A percentile compares a stretch with the other conserved stretches of the same genome.
Evolutionary conservation across 2,888 invertebrate genomes (phyloP).

Genomic region (Eugnorisma glareosa): DNA sequence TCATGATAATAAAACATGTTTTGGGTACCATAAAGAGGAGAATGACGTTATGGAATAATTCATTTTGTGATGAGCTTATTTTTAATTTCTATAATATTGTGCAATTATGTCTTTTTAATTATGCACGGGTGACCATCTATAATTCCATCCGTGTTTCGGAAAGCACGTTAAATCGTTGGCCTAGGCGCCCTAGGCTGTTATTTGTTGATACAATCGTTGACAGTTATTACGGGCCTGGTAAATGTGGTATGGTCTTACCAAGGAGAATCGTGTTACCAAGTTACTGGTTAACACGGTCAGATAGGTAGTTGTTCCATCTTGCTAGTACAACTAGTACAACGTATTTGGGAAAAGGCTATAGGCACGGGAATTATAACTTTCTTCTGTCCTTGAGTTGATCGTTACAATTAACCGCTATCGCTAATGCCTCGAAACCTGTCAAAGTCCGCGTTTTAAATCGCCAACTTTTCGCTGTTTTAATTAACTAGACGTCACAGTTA

Average conservation of each 20-base stretch:
- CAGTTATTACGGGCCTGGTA: background rate
- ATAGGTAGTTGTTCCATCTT: background rate
- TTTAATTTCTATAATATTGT: constrained; percentile 3
- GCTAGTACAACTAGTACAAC: no score
- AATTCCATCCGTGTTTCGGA: background rate
- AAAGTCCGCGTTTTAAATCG: constrained; percentile 82
- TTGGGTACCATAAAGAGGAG: background rate
- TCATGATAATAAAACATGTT: constrained; percentile 25
- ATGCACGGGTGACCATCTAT: background rate
- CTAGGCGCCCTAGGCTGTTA: no score
- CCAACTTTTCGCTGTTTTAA: constrained; percentile 88
- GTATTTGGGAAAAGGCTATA: background rate
- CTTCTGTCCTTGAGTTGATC: background rate
- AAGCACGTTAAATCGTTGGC: background rate
- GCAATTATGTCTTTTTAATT: background rate
- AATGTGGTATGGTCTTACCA: background rate
- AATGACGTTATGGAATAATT: background rate
- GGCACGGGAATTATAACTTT: background rate
- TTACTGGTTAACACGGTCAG: background rate
- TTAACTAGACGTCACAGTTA: constrained; percentile 88
- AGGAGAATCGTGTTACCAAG: background rate
- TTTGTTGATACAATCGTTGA: background rate
- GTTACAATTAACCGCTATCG: constrained; percentile 39
- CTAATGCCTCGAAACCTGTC: constrained; percentile 35
- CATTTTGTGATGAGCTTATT: background rate